Evolutionary conservation across 1,140 invertebrate species (phyloP), one percentile per base, ranked within the genome.

Genomic region (Telenomus remus): DNA sequence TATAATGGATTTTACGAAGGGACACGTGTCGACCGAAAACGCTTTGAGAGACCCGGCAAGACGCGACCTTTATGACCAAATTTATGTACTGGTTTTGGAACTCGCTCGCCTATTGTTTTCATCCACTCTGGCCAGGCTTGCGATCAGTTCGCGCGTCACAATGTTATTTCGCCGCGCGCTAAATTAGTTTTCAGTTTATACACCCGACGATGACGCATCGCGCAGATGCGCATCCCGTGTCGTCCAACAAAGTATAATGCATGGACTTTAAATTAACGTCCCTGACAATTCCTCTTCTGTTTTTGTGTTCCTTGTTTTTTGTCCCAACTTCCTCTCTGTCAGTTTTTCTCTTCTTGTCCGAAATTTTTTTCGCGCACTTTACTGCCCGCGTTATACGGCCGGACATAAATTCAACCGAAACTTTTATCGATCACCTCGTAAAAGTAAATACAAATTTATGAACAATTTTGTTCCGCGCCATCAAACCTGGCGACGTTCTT

Each of bases 51-150:
- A 9, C 37, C 12, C 16, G 12, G 10, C n/a, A 53, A 47, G 37
- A 19, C 51, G 14, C 13, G 27, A 59, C 48, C 68, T 63, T 71
- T 73, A 65, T 73, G 60, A 65, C 61, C 48, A 43, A 60, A 73
- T 65, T 73, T 73, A 65, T 66, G 63, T 66, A 74, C 70, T 74
- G 56, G 70, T 73, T 47, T 73, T 44, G 64, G 34, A 15, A 51
- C 57, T 63, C 48, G 15, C 35, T 43, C 46, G 44, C 56, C 37
- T 39, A 3, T 2, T 9, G 3, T n/a, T 39, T 9, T 39, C 37
- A 11, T 39, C n/a, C 49, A 33, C 34, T 33, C 35, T 13, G 13
- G 34, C 27, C 19, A 27, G 19, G 6, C 16, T 34, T 33, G 53
- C 54, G 53, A 57, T 56, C 53, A 49, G 39, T 19, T 49, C 61